Conservation (phyloP, 2,113 vertebrate genomes). For the Percopsis transmontana region DNA sequence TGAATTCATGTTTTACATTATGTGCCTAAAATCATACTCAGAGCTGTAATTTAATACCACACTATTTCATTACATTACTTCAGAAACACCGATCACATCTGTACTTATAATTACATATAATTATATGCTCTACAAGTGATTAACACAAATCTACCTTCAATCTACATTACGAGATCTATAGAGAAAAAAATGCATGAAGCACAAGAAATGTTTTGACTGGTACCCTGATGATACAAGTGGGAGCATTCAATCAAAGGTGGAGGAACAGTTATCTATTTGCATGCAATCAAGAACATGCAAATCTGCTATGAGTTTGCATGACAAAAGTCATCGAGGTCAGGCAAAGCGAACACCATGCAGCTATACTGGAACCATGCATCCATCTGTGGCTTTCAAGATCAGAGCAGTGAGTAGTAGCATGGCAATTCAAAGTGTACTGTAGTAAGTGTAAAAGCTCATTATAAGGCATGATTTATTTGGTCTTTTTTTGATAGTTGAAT, state of each 20-base stretch:
- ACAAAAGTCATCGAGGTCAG: conserved; percentile 53
- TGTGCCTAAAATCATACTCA: conserved; percentile 34
- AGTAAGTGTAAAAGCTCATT: conserved; percentile 1
- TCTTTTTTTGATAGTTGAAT: too few species aligned
- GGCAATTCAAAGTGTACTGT: background rate
- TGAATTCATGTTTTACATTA: conserved; percentile 44
- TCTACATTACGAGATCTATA: background rate
- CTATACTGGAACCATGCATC: conserved; percentile 27
- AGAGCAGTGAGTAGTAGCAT: background rate
- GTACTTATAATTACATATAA: background rate
- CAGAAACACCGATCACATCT: conserved; percentile 16
- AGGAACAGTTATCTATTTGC: conserved; percentile 72
- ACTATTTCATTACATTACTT: conserved; percentile 31
- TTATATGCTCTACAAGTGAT: conserved; percentile 4
- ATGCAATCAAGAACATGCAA: conserved; percentile 63
- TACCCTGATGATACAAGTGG: conserved; percentile 13
- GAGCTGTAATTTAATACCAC: conserved; percentile 30
- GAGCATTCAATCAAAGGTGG: conserved; percentile 34
- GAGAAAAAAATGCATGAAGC: background rate
- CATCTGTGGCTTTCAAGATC: conserved; percentile 4
- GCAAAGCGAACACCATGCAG: conserved; percentile 10
- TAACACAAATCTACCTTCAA: too few species aligned
- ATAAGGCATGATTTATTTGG: conserved; percentile 18
- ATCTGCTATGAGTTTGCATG: conserved; percentile 60
- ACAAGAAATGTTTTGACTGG: background rate